Percentiles rank a stretch among this genome's conserved stretches.
phyloP scores from a whole-genome alignment of 2,113 vertebrate genomes.

The Carassius carassius region DNA sequence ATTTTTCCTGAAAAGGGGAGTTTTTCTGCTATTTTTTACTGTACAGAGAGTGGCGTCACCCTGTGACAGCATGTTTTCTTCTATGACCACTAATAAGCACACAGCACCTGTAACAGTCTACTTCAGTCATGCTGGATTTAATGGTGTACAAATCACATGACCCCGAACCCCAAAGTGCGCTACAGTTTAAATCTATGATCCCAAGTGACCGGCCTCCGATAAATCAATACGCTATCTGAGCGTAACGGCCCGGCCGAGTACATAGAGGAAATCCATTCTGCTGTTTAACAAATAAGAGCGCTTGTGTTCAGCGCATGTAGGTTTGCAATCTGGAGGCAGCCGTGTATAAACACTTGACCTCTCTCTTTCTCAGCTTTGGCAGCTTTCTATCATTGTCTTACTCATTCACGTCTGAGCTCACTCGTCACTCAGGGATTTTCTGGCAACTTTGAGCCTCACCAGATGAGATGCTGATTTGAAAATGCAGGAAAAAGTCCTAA shows the following conservation, averaged over 20 bases:
- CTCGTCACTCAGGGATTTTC: conserved; percentile 23
- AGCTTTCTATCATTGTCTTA: conserved; percentile 22
- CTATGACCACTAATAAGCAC: background rate
- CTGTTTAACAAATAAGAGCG: conserved; percentile 31
- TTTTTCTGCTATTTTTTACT: background rate
- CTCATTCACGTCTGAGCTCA: conserved; percentile 19
- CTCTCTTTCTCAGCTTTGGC: conserved; percentile 17
- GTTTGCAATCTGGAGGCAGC: conserved; percentile 29
- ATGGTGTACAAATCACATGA: conserved; percentile 49
- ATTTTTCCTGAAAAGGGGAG: background rate
- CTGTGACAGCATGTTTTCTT: background rate
- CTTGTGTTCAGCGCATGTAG: conserved; percentile 21
- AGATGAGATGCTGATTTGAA: conserved; percentile 23
- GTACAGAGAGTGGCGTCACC: background rate
- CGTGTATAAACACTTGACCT: conserved; percentile 33
- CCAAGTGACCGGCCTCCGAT: conserved; percentile 36
- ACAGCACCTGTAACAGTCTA: background rate
- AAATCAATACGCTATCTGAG: conserved; percentile 44
- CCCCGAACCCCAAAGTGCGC: conserved; percentile 42
- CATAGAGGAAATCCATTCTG: conserved; percentile 44
- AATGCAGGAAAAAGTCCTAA: background rate
- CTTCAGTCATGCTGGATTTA: conserved; percentile 25
- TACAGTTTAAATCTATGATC: conserved; percentile 38
- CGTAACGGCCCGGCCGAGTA: background rate
- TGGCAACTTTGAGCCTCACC: conserved; percentile 23